Evolutionary conservation across 2,797 vertebrate species (phyloP).

Genomic region (Enoplosus armatus): DNA sequence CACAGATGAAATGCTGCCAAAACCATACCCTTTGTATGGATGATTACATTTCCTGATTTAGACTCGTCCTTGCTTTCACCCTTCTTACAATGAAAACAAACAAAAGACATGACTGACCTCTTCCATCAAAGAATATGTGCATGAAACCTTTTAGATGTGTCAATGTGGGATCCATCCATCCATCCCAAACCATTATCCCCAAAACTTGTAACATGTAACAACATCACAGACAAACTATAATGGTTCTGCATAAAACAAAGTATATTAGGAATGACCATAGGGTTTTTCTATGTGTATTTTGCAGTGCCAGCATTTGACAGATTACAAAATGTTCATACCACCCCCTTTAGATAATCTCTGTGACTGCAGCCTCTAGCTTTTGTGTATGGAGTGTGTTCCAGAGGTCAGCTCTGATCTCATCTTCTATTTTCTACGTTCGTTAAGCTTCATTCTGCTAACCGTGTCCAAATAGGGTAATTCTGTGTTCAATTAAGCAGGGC

Average conservation of each 20-base stretch:
- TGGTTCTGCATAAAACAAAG: background rate
- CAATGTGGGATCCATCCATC: background rate
- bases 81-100: constrained; percentile 22
- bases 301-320: constrained; percentile 48
- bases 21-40: constrained; percentile 1
- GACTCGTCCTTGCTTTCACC: constrained; percentile 53
- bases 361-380: constrained; percentile 47
- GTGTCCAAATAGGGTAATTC: constrained; percentile 84
- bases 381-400: constrained; percentile 71
- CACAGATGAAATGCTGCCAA: constrained; percentile 23
- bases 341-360: constrained; percentile 59
- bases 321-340: constrained; percentile 60
- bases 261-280: background rate
- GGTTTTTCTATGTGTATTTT: background rate
- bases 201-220: background rate
- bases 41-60: constrained; percentile 37
- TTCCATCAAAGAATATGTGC: background rate
- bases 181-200: background rate
- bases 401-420: constrained; percentile 77
- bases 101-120: background rate
- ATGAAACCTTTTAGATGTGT: background rate
- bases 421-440: constrained; percentile 69
- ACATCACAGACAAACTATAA: background rate
- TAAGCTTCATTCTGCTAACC: constrained; percentile 75
- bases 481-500: constrained; percentile 84